phyloP scores from a whole-genome alignment of 2,113 vertebrate species.

The Clarias macrocephalus region DNA sequence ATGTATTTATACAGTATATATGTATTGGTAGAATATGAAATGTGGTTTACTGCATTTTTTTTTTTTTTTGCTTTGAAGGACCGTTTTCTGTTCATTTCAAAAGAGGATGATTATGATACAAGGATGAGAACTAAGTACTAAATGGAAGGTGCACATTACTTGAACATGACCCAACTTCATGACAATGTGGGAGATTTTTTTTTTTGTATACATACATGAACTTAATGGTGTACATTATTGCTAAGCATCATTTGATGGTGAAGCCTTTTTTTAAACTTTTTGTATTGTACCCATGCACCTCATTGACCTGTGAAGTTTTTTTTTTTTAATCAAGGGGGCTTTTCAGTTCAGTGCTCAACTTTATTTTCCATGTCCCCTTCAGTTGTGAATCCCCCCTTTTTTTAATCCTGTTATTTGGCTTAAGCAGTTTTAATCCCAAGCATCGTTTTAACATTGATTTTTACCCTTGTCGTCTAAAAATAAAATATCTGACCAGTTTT shows the following conservation, averaged over 20 bases:
- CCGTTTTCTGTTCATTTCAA: constrained; percentile 69
- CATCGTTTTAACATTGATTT: constrained; percentile 76
- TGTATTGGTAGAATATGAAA: constrained; percentile 81
- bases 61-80: constrained; percentile 67
- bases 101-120: constrained; percentile 56
- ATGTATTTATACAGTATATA: constrained; percentile 85
- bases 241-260: constrained; percentile 71
- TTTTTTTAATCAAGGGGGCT: constrained; percentile 59
- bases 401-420: constrained; percentile 60
- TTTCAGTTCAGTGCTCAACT: constrained; percentile 66
- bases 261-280: constrained; percentile 74
- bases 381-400: constrained; percentile 59
- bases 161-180: constrained; percentile 73
- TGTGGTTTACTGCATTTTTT: constrained; percentile 75
- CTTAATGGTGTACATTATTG: constrained; percentile 69
- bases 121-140: constrained; percentile 66
- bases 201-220: constrained; percentile 75
- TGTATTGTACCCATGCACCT: constrained; percentile 67
- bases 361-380: constrained; percentile 53
- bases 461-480: constrained; percentile 75
- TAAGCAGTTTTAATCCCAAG: constrained; percentile 65
- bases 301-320: constrained; percentile 69
- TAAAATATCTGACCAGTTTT: constrained; percentile 71
- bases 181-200: constrained; percentile 66
- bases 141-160: constrained; percentile 74